Percentiles rank a stretch among this genome's conserved stretches.
phyloP scores from a whole-genome alignment of 2,113 vertebrate species.

The Condylura cristata region DNA sequence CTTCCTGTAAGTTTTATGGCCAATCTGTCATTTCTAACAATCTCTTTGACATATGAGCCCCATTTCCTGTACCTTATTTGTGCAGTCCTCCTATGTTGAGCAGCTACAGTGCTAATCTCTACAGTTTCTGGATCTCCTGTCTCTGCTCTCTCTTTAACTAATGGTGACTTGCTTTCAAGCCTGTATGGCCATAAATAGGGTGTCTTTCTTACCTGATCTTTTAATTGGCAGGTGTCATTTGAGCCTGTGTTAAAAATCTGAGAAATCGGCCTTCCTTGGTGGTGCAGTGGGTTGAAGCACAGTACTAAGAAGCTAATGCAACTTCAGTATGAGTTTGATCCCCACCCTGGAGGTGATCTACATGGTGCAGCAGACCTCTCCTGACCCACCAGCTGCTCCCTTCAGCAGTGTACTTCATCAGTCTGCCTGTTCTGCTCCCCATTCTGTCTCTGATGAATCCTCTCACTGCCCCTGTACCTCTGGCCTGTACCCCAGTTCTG shows the following conservation, averaged over 20 bases:
- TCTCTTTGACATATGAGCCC: background rate
- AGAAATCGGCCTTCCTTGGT: background rate
- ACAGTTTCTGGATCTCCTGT: background rate
- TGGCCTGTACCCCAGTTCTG: too few relatives aligned
- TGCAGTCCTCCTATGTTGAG: background rate
- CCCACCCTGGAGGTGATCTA: too few relatives aligned
- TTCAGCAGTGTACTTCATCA: too few relatives aligned
- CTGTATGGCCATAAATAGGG: background rate
- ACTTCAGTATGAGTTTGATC: too few relatives aligned
- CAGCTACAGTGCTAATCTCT: background rate
- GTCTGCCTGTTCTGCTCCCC: too few relatives aligned
- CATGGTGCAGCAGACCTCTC: too few relatives aligned
- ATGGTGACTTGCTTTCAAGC: background rate
- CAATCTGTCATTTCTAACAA: background rate
- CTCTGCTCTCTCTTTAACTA: background rate
- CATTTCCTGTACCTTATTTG: background rate
- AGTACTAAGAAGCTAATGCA: too few relatives aligned
- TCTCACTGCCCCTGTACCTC: too few relatives aligned
- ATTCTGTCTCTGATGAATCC: too few relatives aligned
- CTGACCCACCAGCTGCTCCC: too few relatives aligned
- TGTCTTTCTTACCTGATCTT: background rate
- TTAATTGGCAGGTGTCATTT: background rate
- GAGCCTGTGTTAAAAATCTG: background rate
- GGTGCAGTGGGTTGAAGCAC: too few relatives aligned
- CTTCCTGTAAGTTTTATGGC: background rate